Conservation (phyloP, 1,140 invertebrate genomes). For the Saccostrea cuccullata region DNA sequence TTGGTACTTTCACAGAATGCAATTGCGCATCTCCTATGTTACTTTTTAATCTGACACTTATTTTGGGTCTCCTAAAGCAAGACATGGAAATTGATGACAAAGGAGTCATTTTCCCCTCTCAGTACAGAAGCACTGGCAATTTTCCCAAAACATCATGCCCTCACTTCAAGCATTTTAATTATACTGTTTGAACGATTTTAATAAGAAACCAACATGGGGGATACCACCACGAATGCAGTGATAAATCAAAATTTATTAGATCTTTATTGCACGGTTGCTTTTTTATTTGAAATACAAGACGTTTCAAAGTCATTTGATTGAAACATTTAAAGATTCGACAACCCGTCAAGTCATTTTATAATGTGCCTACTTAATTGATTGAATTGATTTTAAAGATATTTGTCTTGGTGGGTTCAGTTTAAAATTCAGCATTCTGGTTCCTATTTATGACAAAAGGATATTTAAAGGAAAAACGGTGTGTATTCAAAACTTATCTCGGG, state of each 20-base stretch:
- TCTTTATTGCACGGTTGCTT: neutral
- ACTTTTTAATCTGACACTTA: too few species aligned
- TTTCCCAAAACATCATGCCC: too few species aligned
- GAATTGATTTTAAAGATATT: conserved; percentile 11
- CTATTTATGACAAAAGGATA: conserved; percentile 28
- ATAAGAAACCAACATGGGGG: neutral
- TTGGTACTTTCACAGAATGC: too few species aligned
- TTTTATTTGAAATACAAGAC: neutral
- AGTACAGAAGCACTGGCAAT: neutral
- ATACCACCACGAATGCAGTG: neutral
- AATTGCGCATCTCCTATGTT: too few species aligned
- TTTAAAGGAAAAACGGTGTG: conserved; percentile 7
- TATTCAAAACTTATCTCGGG: neutral
- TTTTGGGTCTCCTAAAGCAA: too few species aligned
- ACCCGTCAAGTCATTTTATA: neutral
- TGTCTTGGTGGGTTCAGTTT: neutral
- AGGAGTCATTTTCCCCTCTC: neutral
- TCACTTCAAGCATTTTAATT: too few species aligned
- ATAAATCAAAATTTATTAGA: neutral
- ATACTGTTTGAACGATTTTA: neutral
- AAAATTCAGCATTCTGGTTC: conserved; percentile 7
- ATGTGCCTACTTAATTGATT: conserved; percentile 18
- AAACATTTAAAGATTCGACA: conserved; percentile 32
- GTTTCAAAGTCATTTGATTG: neutral
- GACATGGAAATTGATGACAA: too few species aligned